Evolutionary conservation across 1,140 invertebrate species (phyloP).

Genomic region (Anoplolepis gracilipes): DNA sequence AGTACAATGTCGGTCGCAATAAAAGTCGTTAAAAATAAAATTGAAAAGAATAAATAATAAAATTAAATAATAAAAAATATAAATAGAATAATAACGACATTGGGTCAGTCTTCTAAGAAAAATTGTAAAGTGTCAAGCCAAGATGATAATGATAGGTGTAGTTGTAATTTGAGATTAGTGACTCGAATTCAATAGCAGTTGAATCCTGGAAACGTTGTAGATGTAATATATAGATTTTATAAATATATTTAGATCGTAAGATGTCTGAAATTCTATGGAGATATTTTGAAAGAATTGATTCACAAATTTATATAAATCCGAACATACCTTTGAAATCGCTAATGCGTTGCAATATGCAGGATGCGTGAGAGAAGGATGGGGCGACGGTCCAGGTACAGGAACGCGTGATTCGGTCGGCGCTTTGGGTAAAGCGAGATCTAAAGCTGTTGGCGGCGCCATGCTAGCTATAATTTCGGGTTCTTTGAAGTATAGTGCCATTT

Average conservation of each 20-base stretch:
- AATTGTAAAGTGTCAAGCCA: too few species aligned
- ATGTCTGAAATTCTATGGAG: neutral
- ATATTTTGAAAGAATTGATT: neutral
- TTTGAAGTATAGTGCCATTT: slow-evolving; percentile 93
- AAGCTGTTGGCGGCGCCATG: slow-evolving; percentile 80
- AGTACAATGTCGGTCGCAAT: too few species aligned
- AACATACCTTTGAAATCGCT: slow-evolving; percentile 74
- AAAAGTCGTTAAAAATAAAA: too few species aligned
- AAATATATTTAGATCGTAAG: neutral
- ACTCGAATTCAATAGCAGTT: too few species aligned
- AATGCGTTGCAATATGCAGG: slow-evolving; percentile 76
- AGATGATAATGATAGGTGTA: too few species aligned
- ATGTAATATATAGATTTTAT: too few species aligned
- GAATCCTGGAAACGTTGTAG: too few species aligned
- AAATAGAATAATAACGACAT: too few species aligned
- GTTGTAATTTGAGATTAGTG: too few species aligned
- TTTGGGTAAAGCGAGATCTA: slow-evolving; percentile 87
- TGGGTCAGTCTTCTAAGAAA: too few species aligned
- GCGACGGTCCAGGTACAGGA: slow-evolving; percentile 56
- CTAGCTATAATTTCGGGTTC: slow-evolving; percentile 85
- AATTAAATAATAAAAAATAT: too few species aligned
- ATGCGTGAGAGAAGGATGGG: slow-evolving; percentile 70
- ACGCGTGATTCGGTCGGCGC: slow-evolving; percentile 73
- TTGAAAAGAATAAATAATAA: too few species aligned
- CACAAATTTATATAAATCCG: neutral